Conservation (phyloP, 2,113 vertebrate species). For the Pachypanchax playfairii region DNA sequence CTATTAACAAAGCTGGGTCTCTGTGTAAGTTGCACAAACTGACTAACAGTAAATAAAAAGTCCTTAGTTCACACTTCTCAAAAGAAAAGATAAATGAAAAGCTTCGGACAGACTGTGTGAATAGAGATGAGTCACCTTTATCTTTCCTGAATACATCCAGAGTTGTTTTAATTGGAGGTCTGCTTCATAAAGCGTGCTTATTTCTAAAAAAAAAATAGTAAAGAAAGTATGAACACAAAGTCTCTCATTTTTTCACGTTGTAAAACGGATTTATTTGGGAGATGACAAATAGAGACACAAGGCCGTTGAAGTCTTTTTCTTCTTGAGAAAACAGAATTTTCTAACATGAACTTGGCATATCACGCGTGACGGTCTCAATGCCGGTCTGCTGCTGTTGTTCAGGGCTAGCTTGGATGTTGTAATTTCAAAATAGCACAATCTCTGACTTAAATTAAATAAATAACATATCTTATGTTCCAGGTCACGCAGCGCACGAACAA, state of each 20-base stretch:
- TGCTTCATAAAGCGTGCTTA: neutral
- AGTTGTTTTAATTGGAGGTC: neutral
- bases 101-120: neutral
- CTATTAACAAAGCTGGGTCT: neutral
- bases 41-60: neutral
- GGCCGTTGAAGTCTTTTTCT: neutral
- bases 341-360: conserved; percentile 12
- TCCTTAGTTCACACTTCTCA: neutral
- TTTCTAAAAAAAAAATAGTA: neutral
- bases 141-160: neutral
- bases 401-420: conserved; percentile 19
- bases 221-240: neutral
- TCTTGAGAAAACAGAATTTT: conserved; percentile 4
- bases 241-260: neutral
- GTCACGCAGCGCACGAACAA: conserved; percentile 41
- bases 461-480: conserved; percentile 45
- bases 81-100: neutral
- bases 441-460: conserved; percentile 15
- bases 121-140: neutral
- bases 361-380: conserved; percentile 11
- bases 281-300: neutral
- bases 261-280: neutral
- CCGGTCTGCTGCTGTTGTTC: conserved; percentile 17
- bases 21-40: neutral
- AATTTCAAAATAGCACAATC: conserved; percentile 43